Conservation (phyloP, 2,113 vertebrate genomes). For the Atherinomorus stipes region DNA sequence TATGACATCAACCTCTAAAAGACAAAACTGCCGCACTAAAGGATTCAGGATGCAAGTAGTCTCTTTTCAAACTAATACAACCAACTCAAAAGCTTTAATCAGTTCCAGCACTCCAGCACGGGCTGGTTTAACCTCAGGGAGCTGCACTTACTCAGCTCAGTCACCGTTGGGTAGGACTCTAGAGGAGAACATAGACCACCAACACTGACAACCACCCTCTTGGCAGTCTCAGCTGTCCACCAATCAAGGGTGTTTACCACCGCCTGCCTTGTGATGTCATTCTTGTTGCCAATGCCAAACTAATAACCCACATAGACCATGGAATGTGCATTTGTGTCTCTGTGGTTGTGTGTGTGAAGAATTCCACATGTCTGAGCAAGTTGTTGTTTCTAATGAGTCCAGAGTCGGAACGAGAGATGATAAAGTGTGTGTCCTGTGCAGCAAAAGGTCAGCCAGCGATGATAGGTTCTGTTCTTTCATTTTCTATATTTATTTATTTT, state of each 20-base stretch:
- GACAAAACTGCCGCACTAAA: conserved; percentile 54
- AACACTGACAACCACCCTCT: conserved; percentile 70
- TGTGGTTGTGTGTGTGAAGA: conserved; percentile 60
- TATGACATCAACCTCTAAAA: conserved; percentile 46
- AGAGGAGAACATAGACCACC: conserved; percentile 74
- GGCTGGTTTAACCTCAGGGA: conserved; percentile 52
- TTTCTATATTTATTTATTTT: conserved; percentile 26
- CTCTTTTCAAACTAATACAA: conserved; percentile 73
- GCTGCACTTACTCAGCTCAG: conserved; percentile 38
- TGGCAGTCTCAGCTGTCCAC: conserved; percentile 76
- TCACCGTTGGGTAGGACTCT: conserved; percentile 46
- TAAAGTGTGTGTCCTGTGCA: conserved; percentile 51
- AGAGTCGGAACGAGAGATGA: conserved; percentile 62
- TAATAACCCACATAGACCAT: conserved; percentile 57
- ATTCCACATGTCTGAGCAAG: conserved; percentile 72
- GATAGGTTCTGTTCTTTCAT: conserved; percentile 63
- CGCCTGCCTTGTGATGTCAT: conserved; percentile 80
- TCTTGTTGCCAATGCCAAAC: conserved; percentile 67
- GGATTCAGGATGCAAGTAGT: conserved; percentile 57
- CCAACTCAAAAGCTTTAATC: conserved; percentile 63
- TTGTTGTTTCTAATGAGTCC: conserved; percentile 65
- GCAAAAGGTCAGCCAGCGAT: conserved; percentile 72
- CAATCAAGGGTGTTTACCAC: conserved; percentile 81
- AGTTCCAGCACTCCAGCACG: conserved; percentile 57
- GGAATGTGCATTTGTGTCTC: conserved; percentile 64